Conservation (phyloP, 2,113 vertebrate genomes). For the Elgaria multicarinata region DNA sequence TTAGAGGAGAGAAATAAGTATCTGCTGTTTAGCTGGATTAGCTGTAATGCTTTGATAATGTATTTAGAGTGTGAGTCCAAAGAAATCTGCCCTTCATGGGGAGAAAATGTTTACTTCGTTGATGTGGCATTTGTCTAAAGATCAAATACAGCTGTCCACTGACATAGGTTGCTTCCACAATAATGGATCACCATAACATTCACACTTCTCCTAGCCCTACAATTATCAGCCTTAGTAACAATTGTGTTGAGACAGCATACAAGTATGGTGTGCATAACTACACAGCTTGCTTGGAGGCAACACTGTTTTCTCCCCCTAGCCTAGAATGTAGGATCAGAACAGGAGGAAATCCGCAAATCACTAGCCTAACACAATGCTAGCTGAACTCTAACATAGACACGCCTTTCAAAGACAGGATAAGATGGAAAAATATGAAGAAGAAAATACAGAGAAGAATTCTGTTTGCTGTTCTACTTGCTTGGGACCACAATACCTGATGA, state of each 20-base stretch:
- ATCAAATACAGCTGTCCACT: slow-evolving; percentile 39
- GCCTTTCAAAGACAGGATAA: slow-evolving; percentile 16
- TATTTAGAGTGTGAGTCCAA: slow-evolving; percentile 61
- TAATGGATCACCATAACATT: neutral
- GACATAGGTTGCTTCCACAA: neutral
- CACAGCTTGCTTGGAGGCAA: neutral
- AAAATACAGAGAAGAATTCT: neutral
- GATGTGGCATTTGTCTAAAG: slow-evolving; percentile 48
- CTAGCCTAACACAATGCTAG: neutral
- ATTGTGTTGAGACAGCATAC: neutral
- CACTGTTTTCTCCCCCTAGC: neutral
- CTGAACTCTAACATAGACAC: neutral
- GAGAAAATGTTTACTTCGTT: slow-evolving; percentile 49
- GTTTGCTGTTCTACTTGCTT: slow-evolving; percentile 14
- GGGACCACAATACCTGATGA: too few species aligned
- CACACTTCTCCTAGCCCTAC: neutral
- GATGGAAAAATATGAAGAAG: neutral
- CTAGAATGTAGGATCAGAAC: neutral
- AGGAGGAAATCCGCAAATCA: neutral
- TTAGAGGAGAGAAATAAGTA: slow-evolving; percentile 59
- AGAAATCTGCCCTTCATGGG: slow-evolving; percentile 31
- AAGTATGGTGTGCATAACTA: neutral
- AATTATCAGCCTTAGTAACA: neutral
- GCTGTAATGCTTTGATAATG: slow-evolving; percentile 59
- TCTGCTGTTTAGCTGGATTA: slow-evolving; percentile 65